A percentile compares a stretch with the other conserved stretches of the same genome.
Conservation (phyloP, 2,113 vertebrate genomes). For the Procapra przewalskii region DNA sequence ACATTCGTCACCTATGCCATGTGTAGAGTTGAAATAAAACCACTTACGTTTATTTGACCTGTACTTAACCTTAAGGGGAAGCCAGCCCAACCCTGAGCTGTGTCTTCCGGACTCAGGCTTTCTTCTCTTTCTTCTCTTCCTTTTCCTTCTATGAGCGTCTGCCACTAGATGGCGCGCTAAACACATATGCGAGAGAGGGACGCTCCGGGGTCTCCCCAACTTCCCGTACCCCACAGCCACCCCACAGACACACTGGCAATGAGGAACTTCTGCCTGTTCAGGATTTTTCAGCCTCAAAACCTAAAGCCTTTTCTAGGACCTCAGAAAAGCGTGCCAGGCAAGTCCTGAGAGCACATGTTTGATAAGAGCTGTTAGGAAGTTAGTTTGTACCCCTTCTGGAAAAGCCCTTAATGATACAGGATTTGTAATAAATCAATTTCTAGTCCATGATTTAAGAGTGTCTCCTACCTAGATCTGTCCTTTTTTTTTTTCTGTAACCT, state of each 20-base stretch:
- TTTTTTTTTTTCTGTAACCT: not conserved
- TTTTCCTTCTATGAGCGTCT: not conserved
- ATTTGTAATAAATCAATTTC: not conserved
- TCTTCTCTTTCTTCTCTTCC: not conserved
- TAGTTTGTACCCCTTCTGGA: not conserved
- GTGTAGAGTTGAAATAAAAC: not conserved
- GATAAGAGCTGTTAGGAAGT: not conserved
- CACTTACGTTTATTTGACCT: not conserved
- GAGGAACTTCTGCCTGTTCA: not conserved
- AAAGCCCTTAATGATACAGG: not conserved
- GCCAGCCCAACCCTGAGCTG: not conserved
- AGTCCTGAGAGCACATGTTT: not conserved
- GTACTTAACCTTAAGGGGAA: not conserved
- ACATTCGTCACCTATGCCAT: not conserved
- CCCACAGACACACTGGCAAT: fast-evolving
- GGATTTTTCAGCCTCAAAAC: not conserved
- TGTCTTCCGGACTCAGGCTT: not conserved
- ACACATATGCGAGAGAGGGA: not conserved
- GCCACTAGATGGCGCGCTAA: constrained; percentile 64
- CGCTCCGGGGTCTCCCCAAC: not conserved
- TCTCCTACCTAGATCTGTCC: not conserved
- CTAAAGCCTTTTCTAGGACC: not conserved
- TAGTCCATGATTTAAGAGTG: not conserved
- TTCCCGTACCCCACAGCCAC: fast-evolving
- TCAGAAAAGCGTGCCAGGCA: not conserved